Evolutionary conservation across 2,113 vertebrate species (phyloP).

Genomic region (Montifringilla adamsi): DNA sequence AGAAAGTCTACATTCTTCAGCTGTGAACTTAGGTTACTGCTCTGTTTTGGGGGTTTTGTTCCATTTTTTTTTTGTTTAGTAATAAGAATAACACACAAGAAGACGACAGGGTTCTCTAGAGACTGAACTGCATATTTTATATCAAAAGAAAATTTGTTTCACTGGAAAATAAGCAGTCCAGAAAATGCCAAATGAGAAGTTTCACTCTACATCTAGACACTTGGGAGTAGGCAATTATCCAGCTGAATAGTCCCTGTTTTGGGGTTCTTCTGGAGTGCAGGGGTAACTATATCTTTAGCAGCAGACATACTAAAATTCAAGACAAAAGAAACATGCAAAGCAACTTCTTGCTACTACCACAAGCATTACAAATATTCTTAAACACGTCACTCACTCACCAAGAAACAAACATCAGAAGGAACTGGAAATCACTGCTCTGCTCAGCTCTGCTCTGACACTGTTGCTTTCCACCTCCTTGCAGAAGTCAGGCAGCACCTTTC

Average conservation of each 20-base stretch:
- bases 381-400: constrained; percentile 30
- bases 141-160: background rate
- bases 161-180: background rate
- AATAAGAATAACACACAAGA: background rate
- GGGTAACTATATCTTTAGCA: background rate
- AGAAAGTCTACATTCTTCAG: background rate
- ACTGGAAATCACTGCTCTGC: background rate
- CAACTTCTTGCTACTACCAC: background rate
- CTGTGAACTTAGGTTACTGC: background rate
- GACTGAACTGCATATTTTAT: background rate
- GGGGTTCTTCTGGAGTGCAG: background rate
- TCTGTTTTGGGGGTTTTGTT: background rate
- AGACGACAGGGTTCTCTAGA: background rate
- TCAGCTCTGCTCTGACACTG: background rate
- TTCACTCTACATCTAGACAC: background rate
- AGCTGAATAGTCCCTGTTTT: background rate
- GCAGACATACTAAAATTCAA: background rate
- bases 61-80: background rate
- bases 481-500: background rate
- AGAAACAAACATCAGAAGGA: constrained; percentile 38
- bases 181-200: background rate
- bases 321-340: background rate
- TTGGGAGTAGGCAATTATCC: background rate
- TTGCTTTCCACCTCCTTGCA: background rate
- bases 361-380: background rate